Conservation (phyloP, 2,888 invertebrate species). For the Zygogramma bicolorata region DNA sequence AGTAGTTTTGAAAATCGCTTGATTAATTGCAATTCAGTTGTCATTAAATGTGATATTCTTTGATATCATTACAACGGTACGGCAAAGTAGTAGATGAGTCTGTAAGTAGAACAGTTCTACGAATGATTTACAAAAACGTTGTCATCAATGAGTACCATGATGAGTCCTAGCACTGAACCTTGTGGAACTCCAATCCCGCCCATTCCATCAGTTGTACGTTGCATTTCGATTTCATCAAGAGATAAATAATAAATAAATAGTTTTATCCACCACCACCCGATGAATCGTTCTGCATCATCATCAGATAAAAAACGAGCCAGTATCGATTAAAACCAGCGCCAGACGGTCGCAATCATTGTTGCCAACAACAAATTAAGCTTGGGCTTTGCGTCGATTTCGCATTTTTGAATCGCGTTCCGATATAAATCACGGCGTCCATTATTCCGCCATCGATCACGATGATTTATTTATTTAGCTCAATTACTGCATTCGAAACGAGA, state of each 20-base stretch:
- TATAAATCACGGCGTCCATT: conserved; percentile 8
- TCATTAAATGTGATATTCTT: too few relatives aligned
- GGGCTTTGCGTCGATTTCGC: background rate
- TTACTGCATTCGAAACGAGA: background rate
- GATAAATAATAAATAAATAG: background rate
- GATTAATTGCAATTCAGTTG: too few relatives aligned
- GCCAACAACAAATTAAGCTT: background rate
- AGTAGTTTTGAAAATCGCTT: too few relatives aligned
- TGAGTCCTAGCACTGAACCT: too few relatives aligned
- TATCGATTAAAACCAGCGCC: background rate
- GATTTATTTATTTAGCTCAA: conserved; percentile 7
- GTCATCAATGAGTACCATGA: too few relatives aligned
- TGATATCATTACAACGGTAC: too few relatives aligned
- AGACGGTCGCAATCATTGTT: background rate
- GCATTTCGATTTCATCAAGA: background rate
- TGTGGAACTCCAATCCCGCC: too few relatives aligned
- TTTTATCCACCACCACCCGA: too few relatives aligned
- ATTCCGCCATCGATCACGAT: conserved; percentile 8
- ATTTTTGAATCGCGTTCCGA: background rate
- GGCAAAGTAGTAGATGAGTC: too few relatives aligned
- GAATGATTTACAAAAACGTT: too few relatives aligned
- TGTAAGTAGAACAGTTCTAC: too few relatives aligned
- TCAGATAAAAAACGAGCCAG: background rate
- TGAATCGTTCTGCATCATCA: background rate
- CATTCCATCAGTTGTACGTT: too few relatives aligned